These are phyloP conservation scores for Oenanthe melanoleuca DNA, from an alignment of 2,113 vertebrate species.

Conservation along the genomic window DNA sequence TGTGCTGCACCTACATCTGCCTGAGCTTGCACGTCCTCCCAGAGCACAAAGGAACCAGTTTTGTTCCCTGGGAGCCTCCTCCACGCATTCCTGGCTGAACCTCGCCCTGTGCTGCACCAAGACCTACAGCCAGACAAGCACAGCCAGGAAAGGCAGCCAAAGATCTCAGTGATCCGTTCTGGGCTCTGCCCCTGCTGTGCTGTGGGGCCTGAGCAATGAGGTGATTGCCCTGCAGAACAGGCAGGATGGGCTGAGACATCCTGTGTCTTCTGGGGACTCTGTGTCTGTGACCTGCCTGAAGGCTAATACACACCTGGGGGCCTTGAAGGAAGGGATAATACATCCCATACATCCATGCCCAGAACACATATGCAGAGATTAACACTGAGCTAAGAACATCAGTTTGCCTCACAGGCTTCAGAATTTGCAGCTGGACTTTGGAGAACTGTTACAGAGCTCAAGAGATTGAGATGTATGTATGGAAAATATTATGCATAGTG, in stretches of 20 bases:
- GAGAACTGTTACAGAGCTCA: not conserved
- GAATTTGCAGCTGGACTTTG: not conserved
- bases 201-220: not conserved
- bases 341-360: not conserved
- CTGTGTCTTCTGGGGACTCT: not conserved
- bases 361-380: not conserved
- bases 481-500: not conserved
- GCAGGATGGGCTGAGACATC: not conserved
- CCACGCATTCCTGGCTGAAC: slow-evolving; percentile 27
- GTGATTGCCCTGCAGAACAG: not conserved
- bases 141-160: not conserved
- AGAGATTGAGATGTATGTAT: not conserved
- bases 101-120: not conserved
- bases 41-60: slow-evolving; percentile 7
- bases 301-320: too few species aligned
- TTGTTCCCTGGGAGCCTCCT: not conserved
- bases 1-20: not conserved
- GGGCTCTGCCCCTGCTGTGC: not conserved
- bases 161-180: not conserved
- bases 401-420: not conserved
- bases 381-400: not conserved
- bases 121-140: not conserved
- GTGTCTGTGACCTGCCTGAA: not conserved
- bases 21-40: not conserved
- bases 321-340: not conserved